Evolutionary conservation across 1,140 invertebrate genomes (phyloP).

Genomic region (Bombus turneri): DNA sequence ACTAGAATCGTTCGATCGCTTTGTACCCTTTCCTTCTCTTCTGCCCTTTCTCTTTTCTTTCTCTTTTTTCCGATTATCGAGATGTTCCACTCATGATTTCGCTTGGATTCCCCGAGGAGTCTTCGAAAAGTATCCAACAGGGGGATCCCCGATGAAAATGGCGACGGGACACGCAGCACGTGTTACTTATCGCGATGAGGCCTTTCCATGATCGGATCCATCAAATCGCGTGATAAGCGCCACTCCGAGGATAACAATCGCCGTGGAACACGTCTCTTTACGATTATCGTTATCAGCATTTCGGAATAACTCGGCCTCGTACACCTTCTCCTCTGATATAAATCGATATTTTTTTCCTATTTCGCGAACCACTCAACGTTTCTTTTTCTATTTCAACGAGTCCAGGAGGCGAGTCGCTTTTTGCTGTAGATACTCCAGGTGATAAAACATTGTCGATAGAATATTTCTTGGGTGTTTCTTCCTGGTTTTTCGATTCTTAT

Average conservation of each 20-base stretch:
- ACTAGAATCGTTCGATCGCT: background rate
- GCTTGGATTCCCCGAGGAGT: no score
- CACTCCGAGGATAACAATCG: slow-evolving; percentile 45
- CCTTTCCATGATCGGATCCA: slow-evolving; percentile 22
- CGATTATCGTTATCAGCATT: slow-evolving; percentile 32
- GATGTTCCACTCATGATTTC: background rate
- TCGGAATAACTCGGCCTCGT: background rate
- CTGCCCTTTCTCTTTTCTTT: background rate
- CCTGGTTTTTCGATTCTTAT: no score
- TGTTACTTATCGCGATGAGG: slow-evolving; percentile 32
- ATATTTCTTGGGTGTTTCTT: background rate
- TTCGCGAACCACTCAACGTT: no score
- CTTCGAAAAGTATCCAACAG: no score
- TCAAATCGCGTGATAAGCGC: slow-evolving; percentile 58
- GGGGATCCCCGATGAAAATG: slow-evolving; percentile 5
- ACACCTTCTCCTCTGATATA: background rate
- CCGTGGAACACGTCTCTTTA: slow-evolving; percentile 39
- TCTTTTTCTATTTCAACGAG: no score
- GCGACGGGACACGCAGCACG: slow-evolving; percentile 5
- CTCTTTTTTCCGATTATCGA: background rate
- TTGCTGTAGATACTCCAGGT: background rate
- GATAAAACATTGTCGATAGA: background rate
- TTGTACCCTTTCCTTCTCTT: no score
- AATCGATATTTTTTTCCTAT: background rate
- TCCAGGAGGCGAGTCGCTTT: no score